Evolutionary conservation across 2,113 vertebrate species (phyloP).

Genomic region (Melanerpes aurifrons): DNA sequence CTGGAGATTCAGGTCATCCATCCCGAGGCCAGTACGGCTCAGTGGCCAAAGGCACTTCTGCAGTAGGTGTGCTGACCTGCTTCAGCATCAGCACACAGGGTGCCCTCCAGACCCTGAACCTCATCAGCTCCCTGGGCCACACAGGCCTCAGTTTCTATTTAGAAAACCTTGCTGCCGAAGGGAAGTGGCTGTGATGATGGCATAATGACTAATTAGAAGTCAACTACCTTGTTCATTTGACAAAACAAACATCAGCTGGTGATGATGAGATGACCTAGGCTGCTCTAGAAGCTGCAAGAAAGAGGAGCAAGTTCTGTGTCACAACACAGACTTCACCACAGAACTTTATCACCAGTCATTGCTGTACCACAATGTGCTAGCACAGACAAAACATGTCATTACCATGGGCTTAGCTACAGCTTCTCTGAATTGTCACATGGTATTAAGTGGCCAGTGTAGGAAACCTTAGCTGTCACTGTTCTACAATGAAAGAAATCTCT

Average conservation of each 20-base stretch:
- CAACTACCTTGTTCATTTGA: background rate
- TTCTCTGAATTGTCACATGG: background rate
- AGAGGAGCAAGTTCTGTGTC: background rate
- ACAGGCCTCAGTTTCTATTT: background rate
- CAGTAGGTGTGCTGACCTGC: background rate
- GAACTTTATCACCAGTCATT: background rate
- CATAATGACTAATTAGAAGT: background rate
- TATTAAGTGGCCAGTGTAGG: background rate
- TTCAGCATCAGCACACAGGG: accelerated
- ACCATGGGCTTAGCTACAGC: background rate
- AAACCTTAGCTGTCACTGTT: background rate
- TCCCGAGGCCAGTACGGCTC: background rate
- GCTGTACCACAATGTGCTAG: accelerated
- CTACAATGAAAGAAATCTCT: background rate
- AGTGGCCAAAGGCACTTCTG: background rate
- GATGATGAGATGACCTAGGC: background rate
- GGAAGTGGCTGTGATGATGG: background rate
- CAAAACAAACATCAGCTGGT: background rate
- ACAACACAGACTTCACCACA: background rate
- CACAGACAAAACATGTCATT: background rate
- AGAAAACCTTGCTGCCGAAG: background rate
- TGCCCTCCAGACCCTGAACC: background rate
- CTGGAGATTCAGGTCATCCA: background rate
- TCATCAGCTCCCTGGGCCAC: background rate
- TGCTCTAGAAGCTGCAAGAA: background rate